phyloP scores from a whole-genome alignment of 2,113 vertebrate genomes.

The Vulpes ferrilata region DNA sequence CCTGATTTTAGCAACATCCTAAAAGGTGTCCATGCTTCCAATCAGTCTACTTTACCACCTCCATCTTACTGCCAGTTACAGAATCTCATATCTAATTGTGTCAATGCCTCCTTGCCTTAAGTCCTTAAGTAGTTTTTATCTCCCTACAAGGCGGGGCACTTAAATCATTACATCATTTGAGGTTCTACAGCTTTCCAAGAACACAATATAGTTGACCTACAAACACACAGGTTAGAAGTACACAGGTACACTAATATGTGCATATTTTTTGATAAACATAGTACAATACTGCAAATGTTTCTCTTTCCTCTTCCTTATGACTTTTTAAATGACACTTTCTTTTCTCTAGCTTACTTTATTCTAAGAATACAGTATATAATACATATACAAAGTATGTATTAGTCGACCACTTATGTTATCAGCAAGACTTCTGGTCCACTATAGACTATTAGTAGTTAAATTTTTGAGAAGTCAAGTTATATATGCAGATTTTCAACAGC shows the following conservation, averaged over 20 bases:
- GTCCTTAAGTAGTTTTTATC: constrained; percentile 45
- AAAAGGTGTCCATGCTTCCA: background rate
- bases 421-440: background rate
- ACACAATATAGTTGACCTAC: background rate
- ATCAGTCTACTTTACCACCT: background rate
- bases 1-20: constrained; percentile 8
- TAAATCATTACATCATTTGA: constrained; percentile 44
- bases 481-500: background rate
- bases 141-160: constrained; percentile 12
- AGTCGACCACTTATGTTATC: background rate
- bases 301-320: background rate
- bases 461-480: background rate
- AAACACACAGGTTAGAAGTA: background rate
- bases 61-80: background rate
- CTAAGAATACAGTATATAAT: background rate
- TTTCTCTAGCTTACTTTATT: background rate
- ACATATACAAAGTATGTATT: background rate
- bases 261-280: background rate
- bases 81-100: constrained; percentile 38
- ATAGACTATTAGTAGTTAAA: background rate
- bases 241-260: background rate
- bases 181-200: background rate
- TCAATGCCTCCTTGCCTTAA: background rate
- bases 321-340: background rate
- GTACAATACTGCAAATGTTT: background rate